phyloP scores from a whole-genome alignment of 2,797 vertebrate species.

The Natrix natrix region DNA sequence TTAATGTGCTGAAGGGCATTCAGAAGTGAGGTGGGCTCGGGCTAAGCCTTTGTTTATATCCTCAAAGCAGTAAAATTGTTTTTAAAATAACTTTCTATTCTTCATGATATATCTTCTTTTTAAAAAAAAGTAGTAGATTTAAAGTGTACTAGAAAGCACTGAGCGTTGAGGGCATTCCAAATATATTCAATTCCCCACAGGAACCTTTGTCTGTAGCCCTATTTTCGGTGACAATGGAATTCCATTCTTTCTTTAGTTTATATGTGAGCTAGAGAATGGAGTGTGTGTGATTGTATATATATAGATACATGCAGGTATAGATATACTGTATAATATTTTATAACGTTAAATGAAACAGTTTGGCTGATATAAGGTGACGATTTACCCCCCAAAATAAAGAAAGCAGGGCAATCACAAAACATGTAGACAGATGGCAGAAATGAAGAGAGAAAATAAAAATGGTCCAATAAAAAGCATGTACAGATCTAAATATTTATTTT shows the following conservation, averaged over 20 bases:
- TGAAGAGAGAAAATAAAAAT: conserved; percentile 57
- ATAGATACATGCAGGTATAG: neutral
- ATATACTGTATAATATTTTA: neutral
- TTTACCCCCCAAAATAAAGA: neutral
- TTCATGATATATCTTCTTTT: neutral
- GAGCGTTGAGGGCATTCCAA: neutral
- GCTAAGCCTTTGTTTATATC: neutral
- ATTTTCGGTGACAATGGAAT: neutral
- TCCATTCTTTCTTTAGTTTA: neutral
- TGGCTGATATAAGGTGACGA: conserved; percentile 37
- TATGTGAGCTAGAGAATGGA: neutral
- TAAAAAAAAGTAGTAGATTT: neutral
- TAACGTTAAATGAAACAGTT: conserved; percentile 23
- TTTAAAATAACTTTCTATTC: neutral
- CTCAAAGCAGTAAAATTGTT: neutral
- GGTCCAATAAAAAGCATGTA: conserved; percentile 31
- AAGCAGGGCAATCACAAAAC: conserved; percentile 37
- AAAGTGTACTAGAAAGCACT: neutral
- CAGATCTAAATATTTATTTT: conserved; percentile 52
- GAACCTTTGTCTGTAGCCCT: neutral
- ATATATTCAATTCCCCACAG: neutral
- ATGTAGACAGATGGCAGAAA: conserved; percentile 55
- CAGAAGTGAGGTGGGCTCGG: neutral
- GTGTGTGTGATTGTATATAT: neutral
- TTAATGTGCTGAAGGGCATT: neutral